A percentile compares a stretch with the other conserved stretches of the same genome.
Conservation (phyloP, 2,113 vertebrate genomes). For the Pagrus major region DNA sequence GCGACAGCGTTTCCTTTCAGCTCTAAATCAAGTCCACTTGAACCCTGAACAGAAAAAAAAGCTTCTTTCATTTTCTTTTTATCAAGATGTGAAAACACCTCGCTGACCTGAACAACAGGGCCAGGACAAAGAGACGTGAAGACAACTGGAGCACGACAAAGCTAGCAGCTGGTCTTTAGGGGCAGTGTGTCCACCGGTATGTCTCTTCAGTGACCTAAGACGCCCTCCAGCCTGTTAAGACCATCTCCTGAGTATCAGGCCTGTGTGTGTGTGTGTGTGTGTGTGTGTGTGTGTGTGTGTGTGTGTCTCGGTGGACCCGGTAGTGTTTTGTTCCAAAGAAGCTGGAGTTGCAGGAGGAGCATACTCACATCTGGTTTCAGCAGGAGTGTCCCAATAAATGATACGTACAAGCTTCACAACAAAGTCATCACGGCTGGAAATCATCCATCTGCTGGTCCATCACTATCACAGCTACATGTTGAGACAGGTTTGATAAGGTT, state of each 20-base stretch:
- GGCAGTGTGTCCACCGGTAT: constrained; percentile 48
- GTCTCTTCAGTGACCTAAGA: constrained; percentile 72
- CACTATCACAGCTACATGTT: background rate
- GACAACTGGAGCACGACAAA: constrained; percentile 54
- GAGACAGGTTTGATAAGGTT: background rate
- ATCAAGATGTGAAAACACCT: constrained; percentile 44
- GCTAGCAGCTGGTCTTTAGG: constrained; percentile 59
- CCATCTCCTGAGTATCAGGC: constrained; percentile 64
- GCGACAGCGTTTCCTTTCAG: constrained; percentile 34
- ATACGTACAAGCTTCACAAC: constrained; percentile 9
- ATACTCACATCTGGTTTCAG: constrained; percentile 77
- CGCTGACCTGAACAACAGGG: constrained; percentile 31
- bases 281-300: constrained; percentile 51
- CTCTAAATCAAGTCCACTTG: constrained; percentile 7
- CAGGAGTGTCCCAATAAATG: constrained; percentile 36
- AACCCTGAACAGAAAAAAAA: background rate
- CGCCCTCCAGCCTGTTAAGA: constrained; percentile 59
- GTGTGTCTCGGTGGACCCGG: constrained; percentile 49
- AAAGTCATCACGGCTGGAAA: constrained; percentile 23
- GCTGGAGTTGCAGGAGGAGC: constrained; percentile 59
- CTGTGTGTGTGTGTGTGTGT: constrained; percentile 50
- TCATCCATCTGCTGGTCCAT: background rate
- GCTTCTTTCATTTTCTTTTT: constrained; percentile 30
- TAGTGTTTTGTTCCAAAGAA: constrained; percentile 64
- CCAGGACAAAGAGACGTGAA: constrained; percentile 52